Conservation (phyloP, 2,113 vertebrate species). For the Rhinoderma darwinii region DNA sequence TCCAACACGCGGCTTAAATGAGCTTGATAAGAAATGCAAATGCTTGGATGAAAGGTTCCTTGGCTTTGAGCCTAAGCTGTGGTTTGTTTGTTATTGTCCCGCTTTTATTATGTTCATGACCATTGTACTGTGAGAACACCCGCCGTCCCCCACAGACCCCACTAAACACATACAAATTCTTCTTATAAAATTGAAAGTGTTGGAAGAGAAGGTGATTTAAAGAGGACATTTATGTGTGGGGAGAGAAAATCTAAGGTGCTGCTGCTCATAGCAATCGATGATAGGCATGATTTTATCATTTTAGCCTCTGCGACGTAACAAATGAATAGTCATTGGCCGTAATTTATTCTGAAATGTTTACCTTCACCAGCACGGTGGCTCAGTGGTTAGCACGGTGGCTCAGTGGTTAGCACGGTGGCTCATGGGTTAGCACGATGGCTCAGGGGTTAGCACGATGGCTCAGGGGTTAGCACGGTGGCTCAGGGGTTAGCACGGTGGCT, state of each 20-base stretch:
- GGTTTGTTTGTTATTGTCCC: conserved; percentile 4
- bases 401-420: too few relatives aligned
- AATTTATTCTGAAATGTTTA: not conserved
- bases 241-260: not conserved
- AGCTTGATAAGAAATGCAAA: not conserved
- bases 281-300: not conserved
- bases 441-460: too few relatives aligned
- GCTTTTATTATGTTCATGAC: conserved; percentile 7
- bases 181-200: not conserved
- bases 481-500: too few relatives aligned
- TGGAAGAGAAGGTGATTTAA: not conserved
- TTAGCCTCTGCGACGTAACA: not conserved
- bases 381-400: not conserved
- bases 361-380: too few relatives aligned
- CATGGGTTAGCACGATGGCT: too few relatives aligned
- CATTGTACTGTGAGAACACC: conserved; percentile 5
- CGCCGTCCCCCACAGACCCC: not conserved
- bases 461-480: too few relatives aligned
- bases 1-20: not conserved
- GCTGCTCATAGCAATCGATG: not conserved
- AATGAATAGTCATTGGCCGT: not conserved
- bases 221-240: not conserved
- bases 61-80: not conserved
- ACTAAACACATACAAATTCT: not conserved
- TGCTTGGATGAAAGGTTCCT: not conserved